Evolutionary conservation across 2,797 vertebrate genomes (phyloP).

Genomic region (Agapornis canus): DNA sequence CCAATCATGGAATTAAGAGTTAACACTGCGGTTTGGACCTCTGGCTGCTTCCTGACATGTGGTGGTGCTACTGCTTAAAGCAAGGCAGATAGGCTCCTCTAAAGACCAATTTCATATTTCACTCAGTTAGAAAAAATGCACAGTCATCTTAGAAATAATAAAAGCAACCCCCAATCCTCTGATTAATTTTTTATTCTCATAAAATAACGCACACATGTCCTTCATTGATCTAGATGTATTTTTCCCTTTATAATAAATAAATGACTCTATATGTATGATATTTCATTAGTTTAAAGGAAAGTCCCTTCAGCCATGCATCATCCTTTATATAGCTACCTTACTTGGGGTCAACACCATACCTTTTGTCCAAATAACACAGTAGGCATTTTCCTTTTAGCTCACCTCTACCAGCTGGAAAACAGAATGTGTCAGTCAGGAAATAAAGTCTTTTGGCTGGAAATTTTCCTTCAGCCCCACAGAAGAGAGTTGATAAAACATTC

Average conservation of each 20-base stretch:
- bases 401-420: conserved; percentile 6
- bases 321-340: conserved; percentile 45
- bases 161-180: neutral
- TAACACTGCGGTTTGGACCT: neutral
- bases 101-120: conserved; percentile 5
- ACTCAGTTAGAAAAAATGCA: neutral
- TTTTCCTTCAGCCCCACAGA: neutral
- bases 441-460: conserved; percentile 11
- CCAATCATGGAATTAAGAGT: neutral
- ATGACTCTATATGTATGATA: neutral
- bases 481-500: neutral
- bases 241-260: conserved; percentile 16
- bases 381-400: conserved; percentile 66
- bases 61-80: conserved; percentile 62
- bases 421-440: neutral
- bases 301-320: conserved; percentile 2
- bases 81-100: neutral
- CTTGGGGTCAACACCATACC: conserved; percentile 45
- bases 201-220: neutral
- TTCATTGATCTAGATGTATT: neutral
- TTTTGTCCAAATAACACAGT: conserved; percentile 67
- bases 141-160: conserved; percentile 30
- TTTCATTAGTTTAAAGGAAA: conserved; percentile 32
- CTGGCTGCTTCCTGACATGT: conserved; percentile 47
- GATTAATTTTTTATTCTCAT: conserved; percentile 7